These are phyloP conservation scores for Eptesicus fuscus DNA, from an alignment of 2,113 vertebrate species.

Conservation along the genomic window DNA sequence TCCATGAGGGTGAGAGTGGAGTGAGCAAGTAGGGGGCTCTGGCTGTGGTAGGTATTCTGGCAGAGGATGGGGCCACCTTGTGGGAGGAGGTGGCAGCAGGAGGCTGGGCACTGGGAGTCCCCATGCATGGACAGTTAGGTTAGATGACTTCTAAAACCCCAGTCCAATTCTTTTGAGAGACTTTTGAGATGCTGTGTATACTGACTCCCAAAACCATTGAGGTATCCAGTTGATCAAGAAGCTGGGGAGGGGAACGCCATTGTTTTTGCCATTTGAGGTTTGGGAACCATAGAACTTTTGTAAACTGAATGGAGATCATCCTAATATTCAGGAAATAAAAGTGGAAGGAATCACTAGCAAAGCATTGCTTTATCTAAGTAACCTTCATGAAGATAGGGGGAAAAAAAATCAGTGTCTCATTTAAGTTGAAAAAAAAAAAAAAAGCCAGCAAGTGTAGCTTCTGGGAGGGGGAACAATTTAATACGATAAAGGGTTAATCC, in stretches of 20 bases:
- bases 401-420: not conserved
- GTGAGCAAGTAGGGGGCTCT: not conserved
- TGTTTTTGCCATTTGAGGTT: not conserved
- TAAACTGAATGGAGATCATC: not conserved
- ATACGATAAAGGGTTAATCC: slow-evolving; percentile 69
- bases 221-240: not conserved
- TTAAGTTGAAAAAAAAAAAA: not conserved
- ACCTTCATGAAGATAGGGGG: not conserved
- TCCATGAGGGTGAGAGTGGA: not conserved
- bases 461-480: not conserved
- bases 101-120: not conserved
- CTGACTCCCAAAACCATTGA: not conserved
- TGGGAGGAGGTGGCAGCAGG: not conserved
- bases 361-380: slow-evolving; percentile 11
- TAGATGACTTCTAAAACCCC: not conserved
- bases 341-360: not conserved
- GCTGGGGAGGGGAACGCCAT: not conserved
- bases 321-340: not conserved
- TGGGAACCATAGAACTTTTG: not conserved
- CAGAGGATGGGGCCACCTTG: too few relatives aligned
- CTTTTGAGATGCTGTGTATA: not conserved
- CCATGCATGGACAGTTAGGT: not conserved
- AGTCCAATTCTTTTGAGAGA: not conserved
- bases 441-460: not conserved
- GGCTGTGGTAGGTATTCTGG: not conserved